Conservation (phyloP, 2,888 invertebrate species). For the Smittia aterrima region DNA sequence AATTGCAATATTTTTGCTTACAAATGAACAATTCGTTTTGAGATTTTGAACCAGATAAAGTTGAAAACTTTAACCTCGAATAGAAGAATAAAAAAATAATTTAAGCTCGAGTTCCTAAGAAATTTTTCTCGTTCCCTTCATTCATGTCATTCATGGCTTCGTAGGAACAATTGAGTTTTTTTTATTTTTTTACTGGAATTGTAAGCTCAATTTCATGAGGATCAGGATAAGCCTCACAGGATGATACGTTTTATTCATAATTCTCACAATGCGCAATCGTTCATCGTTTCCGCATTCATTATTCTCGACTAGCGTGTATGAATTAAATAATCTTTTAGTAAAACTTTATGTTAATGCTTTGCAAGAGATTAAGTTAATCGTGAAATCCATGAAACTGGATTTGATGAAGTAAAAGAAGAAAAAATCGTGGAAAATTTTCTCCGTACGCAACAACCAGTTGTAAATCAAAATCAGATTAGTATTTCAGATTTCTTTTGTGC, state of each 20-base stretch:
- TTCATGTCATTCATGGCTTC: not conserved
- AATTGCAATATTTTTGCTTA: not conserved
- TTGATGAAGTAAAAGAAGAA: too few species aligned
- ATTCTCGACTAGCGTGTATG: not conserved
- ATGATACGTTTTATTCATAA: conserved; percentile 13
- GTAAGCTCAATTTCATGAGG: conserved; percentile 12
- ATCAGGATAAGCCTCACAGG: conserved; percentile 9
- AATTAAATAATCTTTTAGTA: not conserved
- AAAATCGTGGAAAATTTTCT: too few species aligned
- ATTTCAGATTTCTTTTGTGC: too few species aligned
- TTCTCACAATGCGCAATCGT: conserved; percentile 9
- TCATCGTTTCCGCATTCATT: conserved; percentile 20
- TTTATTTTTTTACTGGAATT: not conserved
- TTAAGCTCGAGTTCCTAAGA: too few species aligned
- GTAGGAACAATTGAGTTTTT: conserved; percentile 22
- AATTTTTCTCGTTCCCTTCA: not conserved
- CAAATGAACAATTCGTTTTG: too few species aligned
- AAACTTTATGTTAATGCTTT: conserved; percentile 15
- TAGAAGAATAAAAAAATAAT: not conserved
- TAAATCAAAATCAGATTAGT: too few species aligned
- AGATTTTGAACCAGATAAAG: not conserved
- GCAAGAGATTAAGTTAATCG: conserved; percentile 12
- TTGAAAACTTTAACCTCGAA: not conserved
- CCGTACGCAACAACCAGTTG: too few species aligned
- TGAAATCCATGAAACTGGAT: conserved; percentile 12